Conservation (phyloP, 2,888 invertebrate genomes). For the Ephialtes manifestator region DNA sequence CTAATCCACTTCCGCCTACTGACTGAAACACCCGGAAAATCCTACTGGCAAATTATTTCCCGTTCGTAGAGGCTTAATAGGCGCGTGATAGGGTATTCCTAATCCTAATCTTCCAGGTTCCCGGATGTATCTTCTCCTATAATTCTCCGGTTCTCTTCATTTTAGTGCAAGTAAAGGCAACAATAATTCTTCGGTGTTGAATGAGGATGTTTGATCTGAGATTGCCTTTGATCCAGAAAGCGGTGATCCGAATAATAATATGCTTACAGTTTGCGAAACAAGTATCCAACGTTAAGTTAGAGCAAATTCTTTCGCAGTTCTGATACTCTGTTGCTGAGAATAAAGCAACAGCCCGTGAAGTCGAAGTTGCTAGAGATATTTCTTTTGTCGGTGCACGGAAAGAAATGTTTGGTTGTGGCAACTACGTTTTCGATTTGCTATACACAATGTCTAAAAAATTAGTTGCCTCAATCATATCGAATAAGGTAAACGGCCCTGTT, state of each 20-base stretch:
- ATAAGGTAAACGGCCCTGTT: too few species aligned
- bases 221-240: background rate
- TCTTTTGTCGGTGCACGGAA: too few species aligned
- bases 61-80: conserved; percentile 58
- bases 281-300: too few species aligned
- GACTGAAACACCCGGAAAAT: conserved; percentile 52
- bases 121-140: conserved; percentile 13
- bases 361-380: too few species aligned
- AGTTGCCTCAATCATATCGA: too few species aligned
- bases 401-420: too few species aligned
- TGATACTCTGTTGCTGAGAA: too few species aligned
- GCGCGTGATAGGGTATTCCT: conserved; percentile 23
- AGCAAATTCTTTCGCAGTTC: too few species aligned
- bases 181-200: background rate
- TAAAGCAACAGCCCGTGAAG: too few species aligned
- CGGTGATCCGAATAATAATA: background rate
- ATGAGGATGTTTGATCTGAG: background rate
- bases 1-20: conserved; percentile 58
- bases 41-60: conserved; percentile 59
- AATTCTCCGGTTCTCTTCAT: background rate
- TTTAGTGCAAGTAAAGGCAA: background rate
- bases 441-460: too few species aligned
- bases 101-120: conserved; percentile 41
- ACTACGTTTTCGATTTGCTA: too few species aligned
- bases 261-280: too few species aligned